These are phyloP conservation scores for Thecophora atra DNA, from an alignment of 2,888 invertebrate species.

Conservation along the genomic window DNA sequence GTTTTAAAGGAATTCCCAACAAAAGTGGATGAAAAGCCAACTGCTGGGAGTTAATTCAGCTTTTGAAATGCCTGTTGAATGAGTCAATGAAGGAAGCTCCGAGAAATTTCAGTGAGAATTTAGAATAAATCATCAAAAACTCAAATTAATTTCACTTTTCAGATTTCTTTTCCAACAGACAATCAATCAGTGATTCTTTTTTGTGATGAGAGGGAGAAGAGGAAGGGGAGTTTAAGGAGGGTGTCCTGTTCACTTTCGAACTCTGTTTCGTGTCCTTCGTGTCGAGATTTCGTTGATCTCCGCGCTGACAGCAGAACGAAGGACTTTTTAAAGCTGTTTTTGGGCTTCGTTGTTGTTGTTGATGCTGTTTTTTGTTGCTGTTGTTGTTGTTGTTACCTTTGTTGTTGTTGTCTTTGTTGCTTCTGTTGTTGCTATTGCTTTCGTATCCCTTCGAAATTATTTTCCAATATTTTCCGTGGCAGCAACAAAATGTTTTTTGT, in stretches of 20 bases:
- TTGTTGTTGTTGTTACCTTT: not conserved
- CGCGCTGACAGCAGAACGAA: not conserved
- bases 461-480: slow-evolving; percentile 25
- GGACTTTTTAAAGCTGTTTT: not conserved
- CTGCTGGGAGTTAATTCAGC: too few relatives aligned
- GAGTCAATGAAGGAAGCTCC: too few relatives aligned
- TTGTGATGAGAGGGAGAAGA: not conserved
- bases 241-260: not conserved
- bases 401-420: slow-evolving; percentile 6
- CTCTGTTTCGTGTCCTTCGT: not conserved
- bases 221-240: not conserved
- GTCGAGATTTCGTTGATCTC: not conserved
- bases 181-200: too few relatives aligned
- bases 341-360: not conserved
- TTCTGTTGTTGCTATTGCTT: not conserved
- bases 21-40: not conserved
- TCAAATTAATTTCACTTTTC: too few relatives aligned
- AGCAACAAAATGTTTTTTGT: slow-evolving; percentile 10
- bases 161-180: too few relatives aligned
- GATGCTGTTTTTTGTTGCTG: not conserved
- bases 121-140: too few relatives aligned
- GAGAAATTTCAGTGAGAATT: too few relatives aligned
- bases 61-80: too few relatives aligned
- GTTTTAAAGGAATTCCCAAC: not conserved
- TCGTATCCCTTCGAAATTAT: slow-evolving; percentile 13